Base-by-base conservation (phyloP, 1,140 invertebrate genomes). In the Pseudomyrmex sp. region DNA sequence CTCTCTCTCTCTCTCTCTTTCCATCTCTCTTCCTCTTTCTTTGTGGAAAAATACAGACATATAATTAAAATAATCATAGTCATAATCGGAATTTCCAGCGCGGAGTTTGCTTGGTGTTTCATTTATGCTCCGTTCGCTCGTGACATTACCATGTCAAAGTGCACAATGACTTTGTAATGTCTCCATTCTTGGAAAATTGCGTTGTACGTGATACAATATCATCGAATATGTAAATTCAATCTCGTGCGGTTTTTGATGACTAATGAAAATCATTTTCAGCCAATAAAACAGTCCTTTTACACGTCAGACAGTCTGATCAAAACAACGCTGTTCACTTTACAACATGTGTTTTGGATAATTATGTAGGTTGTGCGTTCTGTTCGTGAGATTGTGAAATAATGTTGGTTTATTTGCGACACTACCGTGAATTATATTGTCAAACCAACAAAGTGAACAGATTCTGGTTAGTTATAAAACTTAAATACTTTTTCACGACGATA, bases 181-280 rank as follows among this genome's bases (percentile, higher is more conserved):
- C 5, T 48, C 1, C 4, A 48, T 61, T 80, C 66, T 59, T 72
- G 66, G 12, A 72, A 80, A 50, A 72, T 72, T 69, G 4, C 18
- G 5, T 46, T 44, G 20, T 20, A 15, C 35, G 23, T 70, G 15
- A 70, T 70, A 54, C 52, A 72, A 59, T 80, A 50, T 61, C 10
- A 70, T 80, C 23, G n/a, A 59, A 72, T 80, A 80, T 80, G 46
- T 46, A 72, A 59, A 80, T 80, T 15, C 10, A 2, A 35, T 59
- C 13, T 1, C 15, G 12, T 48, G 26, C 50, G n/a, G 44, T 50
- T 61, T 80, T 61, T 80, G 54, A 46, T 72, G 12, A 72, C 7
- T 80, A 70, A 58, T 79, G 2, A 72, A 61, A 69, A 44, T 1
- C 10, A 0, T 23, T 79, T 79, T 69, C 18, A n/a, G 9, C n/a